phyloP scores from a whole-genome alignment of 1,140 invertebrate species.

The Drosophila sproati region DNA sequence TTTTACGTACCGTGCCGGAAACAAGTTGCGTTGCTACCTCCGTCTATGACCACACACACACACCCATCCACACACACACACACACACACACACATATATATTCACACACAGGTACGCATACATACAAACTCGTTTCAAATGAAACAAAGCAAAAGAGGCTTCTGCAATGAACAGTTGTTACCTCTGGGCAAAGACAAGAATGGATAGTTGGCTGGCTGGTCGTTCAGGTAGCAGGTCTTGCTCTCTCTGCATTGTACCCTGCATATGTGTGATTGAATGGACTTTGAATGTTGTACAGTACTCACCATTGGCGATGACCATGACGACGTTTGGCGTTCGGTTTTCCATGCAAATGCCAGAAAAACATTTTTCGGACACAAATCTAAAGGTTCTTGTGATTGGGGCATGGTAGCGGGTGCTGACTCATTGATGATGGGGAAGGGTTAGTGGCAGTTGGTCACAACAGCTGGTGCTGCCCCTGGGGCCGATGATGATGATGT shows the following conservation, averaged over 20 bases:
- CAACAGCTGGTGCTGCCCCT: conserved; percentile 39
- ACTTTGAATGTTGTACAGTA: conserved; percentile 72
- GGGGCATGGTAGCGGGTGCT: background rate
- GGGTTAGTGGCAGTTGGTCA: background rate
- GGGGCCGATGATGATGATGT: conserved; percentile 73
- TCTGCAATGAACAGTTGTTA: conserved; percentile 75
- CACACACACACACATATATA: conserved; percentile 24
- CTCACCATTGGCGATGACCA: conserved; percentile 52
- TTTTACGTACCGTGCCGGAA: conserved; percentile 63
- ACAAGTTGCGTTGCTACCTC: conserved; percentile 52
- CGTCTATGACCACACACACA: conserved; percentile 5
- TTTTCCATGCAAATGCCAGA: conserved; percentile 73
- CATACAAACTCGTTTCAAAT: conserved; percentile 39
- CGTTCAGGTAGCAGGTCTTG: conserved; percentile 40
- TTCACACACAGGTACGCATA: conserved; percentile 19
- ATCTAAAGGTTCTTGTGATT: conserved; percentile 56
- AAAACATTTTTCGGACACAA: conserved; percentile 77
- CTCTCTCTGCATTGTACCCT: conserved; percentile 27
- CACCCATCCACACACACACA: background rate
- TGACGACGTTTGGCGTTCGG: conserved; percentile 53
- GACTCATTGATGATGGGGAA: background rate
- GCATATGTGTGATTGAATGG: conserved; percentile 67
- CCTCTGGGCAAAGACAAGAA: conserved; percentile 72
- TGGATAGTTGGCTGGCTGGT: conserved; percentile 19
- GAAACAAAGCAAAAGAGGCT: conserved; percentile 69